Evolutionary conservation across 2,888 invertebrate genomes (phyloP).

Genomic region (Tetranychus truncatus): DNA sequence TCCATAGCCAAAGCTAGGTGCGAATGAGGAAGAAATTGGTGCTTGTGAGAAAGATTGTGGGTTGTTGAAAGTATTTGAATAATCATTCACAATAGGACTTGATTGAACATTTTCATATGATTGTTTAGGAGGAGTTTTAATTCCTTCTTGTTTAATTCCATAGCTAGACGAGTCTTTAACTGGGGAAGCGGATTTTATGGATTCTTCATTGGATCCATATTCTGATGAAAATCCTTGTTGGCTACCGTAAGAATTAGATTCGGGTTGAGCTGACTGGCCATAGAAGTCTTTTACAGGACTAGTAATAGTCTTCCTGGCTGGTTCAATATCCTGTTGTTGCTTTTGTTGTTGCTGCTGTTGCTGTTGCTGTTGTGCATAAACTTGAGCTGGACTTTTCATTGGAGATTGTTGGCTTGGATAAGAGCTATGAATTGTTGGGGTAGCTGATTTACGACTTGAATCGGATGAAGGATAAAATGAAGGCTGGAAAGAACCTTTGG

Average conservation of each 20-base stretch:
- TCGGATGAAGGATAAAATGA: not conserved
- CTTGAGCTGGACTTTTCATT: not conserved
- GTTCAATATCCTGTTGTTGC: not conserved
- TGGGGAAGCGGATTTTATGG: not conserved
- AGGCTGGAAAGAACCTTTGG: not conserved
- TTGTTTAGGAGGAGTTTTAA: slow-evolving; percentile 1
- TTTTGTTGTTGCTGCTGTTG: not conserved
- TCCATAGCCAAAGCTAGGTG: not conserved
- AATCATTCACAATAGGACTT: not conserved
- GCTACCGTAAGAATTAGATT: not conserved
- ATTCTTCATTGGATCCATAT: not conserved
- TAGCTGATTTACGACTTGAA: not conserved
- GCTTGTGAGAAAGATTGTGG: not conserved
- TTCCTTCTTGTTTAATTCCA: not conserved
- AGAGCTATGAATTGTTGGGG: not conserved
- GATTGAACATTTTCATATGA: not conserved
- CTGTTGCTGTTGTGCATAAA: not conserved
- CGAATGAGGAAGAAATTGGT: not conserved
- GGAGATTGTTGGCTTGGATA: not conserved
- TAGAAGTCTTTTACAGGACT: not conserved
- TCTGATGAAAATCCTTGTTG: not conserved
- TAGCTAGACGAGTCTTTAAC: not conserved
- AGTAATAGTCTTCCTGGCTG: not conserved
- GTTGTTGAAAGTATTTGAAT: not conserved
- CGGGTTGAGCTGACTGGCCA: not conserved